These are phyloP conservation scores for Hycleus cichorii DNA, from an alignment of 1,140 invertebrate species.

Conservation along the genomic window DNA sequence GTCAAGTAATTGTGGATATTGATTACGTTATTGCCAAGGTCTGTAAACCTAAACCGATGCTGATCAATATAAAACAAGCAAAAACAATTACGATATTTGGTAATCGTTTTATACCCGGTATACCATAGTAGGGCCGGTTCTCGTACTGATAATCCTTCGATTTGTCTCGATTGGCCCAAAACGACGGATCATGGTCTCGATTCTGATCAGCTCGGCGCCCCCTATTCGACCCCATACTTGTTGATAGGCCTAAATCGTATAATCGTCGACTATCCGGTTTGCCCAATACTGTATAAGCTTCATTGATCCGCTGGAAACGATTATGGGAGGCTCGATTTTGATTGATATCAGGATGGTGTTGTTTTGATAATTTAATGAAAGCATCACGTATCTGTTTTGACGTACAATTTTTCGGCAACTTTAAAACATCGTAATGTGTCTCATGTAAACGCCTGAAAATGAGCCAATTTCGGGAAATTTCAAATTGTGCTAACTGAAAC, in stretches of 20 bases:
- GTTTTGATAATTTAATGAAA: constrained; percentile 43
- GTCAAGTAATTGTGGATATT: not conserved
- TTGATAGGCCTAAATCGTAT: constrained; percentile 42
- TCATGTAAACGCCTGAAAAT: not conserved
- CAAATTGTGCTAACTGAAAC: not conserved
- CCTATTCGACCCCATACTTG: not conserved
- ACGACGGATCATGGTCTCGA: constrained; percentile 30
- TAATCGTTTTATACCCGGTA: constrained; percentile 48
- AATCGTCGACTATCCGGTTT: constrained; percentile 39
- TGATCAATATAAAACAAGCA: constrained; percentile 44
- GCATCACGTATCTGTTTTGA: constrained; percentile 41
- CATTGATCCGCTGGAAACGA: constrained; percentile 47
- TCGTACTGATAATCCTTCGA: constrained; percentile 33
- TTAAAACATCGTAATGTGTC: constrained; percentile 42
- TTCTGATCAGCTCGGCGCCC: too few relatives aligned
- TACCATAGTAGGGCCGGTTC: constrained; percentile 49
- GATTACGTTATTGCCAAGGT: constrained; percentile 48
- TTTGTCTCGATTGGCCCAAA: constrained; percentile 34
- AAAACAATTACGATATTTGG: constrained; percentile 50
- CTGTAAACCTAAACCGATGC: constrained; percentile 48
- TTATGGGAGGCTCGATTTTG: constrained; percentile 40
- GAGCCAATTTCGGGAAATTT: not conserved
- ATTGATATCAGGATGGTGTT: constrained; percentile 48
- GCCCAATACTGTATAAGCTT: constrained; percentile 49
- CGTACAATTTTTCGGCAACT: constrained; percentile 37